phyloP scores from a whole-genome alignment of 1,140 invertebrate species.

The Cepaea nemoralis region DNA sequence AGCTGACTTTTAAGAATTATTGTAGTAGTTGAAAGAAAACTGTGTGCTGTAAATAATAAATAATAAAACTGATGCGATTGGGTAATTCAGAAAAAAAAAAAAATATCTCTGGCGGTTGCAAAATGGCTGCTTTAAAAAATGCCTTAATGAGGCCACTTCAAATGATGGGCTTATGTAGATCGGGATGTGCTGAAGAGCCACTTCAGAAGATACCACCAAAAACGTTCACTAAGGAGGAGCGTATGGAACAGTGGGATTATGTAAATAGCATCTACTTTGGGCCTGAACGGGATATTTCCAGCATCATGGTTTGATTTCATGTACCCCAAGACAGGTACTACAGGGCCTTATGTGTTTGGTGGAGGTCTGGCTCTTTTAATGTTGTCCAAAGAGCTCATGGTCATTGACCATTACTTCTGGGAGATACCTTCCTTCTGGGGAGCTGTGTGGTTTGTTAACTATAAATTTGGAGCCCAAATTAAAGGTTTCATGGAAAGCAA shows the following conservation, averaged over 20 bases:
- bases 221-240: constrained; percentile 21
- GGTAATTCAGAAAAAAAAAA: no score
- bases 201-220: no score
- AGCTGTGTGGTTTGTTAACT: constrained; percentile 75
- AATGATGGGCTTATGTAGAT: no score
- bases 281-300: constrained; percentile 83
- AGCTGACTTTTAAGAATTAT: no score
- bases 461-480: constrained; percentile 79
- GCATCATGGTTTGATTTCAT: constrained; percentile 95
- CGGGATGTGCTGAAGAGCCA: no score
- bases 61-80: no score
- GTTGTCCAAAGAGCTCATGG: constrained; percentile 90
- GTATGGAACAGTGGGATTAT: constrained; percentile 58
- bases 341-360: constrained; percentile 88
- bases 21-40: no score
- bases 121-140: no score
- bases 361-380: constrained; percentile 85
- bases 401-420: constrained; percentile 91
- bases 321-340: constrained; percentile 91
- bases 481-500: constrained; percentile 49
- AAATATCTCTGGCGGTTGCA: no score
- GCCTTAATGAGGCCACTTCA: no score
- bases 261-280: constrained; percentile 67
- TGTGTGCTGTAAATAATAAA: no score
- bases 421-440: constrained; percentile 82